A percentile compares a stretch with the other conserved stretches of the same genome.
Conservation (phyloP, 2,888 invertebrate genomes). For the Machimus atricapillus region DNA sequence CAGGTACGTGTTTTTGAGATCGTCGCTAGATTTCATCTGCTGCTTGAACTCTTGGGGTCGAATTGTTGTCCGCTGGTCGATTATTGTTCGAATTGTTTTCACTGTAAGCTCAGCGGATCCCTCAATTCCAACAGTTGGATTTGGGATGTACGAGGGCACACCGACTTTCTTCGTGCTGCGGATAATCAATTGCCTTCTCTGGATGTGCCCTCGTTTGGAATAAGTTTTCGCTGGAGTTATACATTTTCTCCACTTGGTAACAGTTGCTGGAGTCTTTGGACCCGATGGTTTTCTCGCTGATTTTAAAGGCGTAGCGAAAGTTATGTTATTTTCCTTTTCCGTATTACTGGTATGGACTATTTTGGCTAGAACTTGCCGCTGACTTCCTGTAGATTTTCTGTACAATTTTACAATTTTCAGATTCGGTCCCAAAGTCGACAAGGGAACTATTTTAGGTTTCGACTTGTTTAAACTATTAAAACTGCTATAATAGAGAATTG, state of each 20-base stretch:
- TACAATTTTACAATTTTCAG: conserved; percentile 26
- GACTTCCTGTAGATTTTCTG: not conserved
- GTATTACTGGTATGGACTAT: not conserved
- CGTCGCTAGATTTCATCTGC: conserved; percentile 43
- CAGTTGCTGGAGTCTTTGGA: conserved; percentile 3
- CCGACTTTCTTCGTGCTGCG: not conserved
- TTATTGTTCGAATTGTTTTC: conserved; percentile 34
- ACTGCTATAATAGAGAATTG: not conserved
- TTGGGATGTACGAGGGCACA: not conserved
- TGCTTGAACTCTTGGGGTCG: conserved; percentile 43
- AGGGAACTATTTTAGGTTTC: not conserved
- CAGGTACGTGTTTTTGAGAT: conserved; percentile 34
- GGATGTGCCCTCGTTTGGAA: not conserved
- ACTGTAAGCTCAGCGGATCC: conserved; percentile 25
- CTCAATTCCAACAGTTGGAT: not conserved
- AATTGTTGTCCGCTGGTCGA: conserved; percentile 45
- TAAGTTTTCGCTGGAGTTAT: conserved; percentile 34
- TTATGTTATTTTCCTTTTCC: not conserved
- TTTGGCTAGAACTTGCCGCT: not conserved
- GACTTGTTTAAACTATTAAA: not conserved
- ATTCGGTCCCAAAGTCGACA: not conserved
- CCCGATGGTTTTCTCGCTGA: not conserved
- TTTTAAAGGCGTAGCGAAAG: not conserved
- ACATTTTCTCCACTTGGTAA: conserved; percentile 41
- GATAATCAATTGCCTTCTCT: not conserved